Conservation (phyloP, 2,888 invertebrate genomes). For the Diplazon laetatorius region DNA sequence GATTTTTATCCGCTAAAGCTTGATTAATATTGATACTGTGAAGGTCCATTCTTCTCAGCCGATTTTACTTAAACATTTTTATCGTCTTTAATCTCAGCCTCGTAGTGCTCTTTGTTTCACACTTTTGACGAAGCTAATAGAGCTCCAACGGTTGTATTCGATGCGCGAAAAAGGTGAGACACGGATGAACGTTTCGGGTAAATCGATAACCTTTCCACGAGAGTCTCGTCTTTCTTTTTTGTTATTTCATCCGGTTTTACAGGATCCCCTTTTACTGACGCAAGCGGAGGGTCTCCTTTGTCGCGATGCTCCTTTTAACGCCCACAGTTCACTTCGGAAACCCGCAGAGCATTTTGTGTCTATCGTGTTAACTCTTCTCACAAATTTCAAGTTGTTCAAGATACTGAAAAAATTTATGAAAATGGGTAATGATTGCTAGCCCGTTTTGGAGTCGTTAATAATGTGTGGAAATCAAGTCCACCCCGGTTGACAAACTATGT, state of each 20-base stretch:
- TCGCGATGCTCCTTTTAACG: slow-evolving; percentile 70
- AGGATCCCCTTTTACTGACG: slow-evolving; percentile 63
- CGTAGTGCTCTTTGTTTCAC: slow-evolving; percentile 11
- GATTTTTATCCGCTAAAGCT: neutral
- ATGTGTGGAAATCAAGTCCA: too few relatives aligned
- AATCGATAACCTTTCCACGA: slow-evolving; percentile 75
- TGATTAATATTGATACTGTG: neutral
- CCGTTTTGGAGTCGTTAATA: too few relatives aligned
- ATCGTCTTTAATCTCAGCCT: neutral
- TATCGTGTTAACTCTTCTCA: slow-evolving; percentile 52
- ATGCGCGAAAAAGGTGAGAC: slow-evolving; percentile 55
- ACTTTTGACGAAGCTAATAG: slow-evolving; percentile 45
- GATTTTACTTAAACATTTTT: neutral
- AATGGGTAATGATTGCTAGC: too few relatives aligned
- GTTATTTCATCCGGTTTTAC: slow-evolving; percentile 62
- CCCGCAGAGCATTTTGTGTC: slow-evolving; percentile 34
- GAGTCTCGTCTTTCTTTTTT: slow-evolving; percentile 64
- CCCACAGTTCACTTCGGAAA: slow-evolving; percentile 48
- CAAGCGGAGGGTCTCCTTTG: slow-evolving; percentile 70
- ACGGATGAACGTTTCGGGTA: slow-evolving; percentile 64
- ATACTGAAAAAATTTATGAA: too few relatives aligned
- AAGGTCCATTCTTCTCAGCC: neutral
- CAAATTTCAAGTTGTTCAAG: too few relatives aligned
- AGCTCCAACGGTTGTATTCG: slow-evolving; percentile 31
- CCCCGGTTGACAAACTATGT: too few relatives aligned